Conservation (phyloP, 1,140 invertebrate species). For the Idris sp. region DNA sequence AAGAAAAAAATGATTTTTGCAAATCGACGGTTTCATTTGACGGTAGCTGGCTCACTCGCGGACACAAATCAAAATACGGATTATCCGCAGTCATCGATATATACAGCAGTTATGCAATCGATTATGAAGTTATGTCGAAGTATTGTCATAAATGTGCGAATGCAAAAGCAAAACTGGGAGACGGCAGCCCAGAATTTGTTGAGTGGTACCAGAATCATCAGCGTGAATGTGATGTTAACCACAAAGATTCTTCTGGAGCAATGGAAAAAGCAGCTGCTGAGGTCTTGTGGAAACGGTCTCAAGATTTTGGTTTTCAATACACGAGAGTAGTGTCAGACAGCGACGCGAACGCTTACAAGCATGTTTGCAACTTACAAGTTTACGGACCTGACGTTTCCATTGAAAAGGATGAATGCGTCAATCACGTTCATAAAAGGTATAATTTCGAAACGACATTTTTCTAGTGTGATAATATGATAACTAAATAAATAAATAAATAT, state of each 20-base stretch:
- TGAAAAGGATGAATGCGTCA: slow-evolving; percentile 21
- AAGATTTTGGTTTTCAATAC: slow-evolving; percentile 3
- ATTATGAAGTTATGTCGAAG: slow-evolving; percentile 9
- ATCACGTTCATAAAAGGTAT: slow-evolving; percentile 23
- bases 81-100: slow-evolving; percentile 8
- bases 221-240: not conserved
- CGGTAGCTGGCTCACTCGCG: slow-evolving; percentile 17
- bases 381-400: slow-evolving; percentile 13
- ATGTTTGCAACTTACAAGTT: slow-evolving; percentile 8
- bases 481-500: too few species aligned
- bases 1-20: slow-evolving; percentile 6
- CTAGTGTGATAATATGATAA: too few species aligned
- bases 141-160: not conserved
- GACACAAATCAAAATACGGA: slow-evolving; percentile 19
- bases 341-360: slow-evolving; percentile 13
- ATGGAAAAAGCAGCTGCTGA: slow-evolving; percentile 21
- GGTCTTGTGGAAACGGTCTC: slow-evolving; percentile 12
- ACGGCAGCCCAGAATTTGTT: not conserved
- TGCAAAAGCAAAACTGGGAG: not conserved
- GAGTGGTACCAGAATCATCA: not conserved
- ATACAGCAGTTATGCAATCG: slow-evolving; percentile 12
- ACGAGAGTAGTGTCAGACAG: slow-evolving; percentile 16
- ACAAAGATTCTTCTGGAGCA: slow-evolving; percentile 1
- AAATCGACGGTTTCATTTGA: slow-evolving; percentile 14
- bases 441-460: too few species aligned